Base-by-base conservation (phyloP, 2,888 invertebrate genomes). In the Lamellibrachia columna region DNA sequence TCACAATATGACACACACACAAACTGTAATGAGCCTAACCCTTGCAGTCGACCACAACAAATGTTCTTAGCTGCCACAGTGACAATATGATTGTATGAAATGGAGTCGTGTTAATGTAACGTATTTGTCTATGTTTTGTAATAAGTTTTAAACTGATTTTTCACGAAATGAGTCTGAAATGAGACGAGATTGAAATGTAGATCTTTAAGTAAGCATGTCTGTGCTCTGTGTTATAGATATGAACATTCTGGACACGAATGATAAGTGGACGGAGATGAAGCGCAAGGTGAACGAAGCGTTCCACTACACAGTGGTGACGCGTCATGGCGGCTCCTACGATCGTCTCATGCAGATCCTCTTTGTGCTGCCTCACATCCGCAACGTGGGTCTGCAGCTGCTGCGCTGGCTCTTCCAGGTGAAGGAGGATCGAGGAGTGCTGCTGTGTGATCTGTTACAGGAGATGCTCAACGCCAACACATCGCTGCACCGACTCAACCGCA, bases 361-460 rank as follows among this genome's bases (percentile, higher is more conserved):
- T 15, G 9, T 91, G n/a, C 55, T 91, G 22, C 91, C 91, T 0
- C 91, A 91, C 55, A 91, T 91, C 53, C 91, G 91, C 55, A 91
- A 58, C 53, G 55, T 91, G 3, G 91, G 91, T 22, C 40, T 53
- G 22, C 53, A 91, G 53, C 53, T 91, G 55, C 55, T 91, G 3
- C 91, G 55, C n/a, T 91, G 91, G 91, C 55, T 91, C 53, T 58
- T 91, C 40, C 53, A 58, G 53, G 91, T 91, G 91, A 91, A 91
- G 55, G 53, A 91, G 91, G 91, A 91, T 6, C 91, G 91, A 6
- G 91, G 91, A 53, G 53, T 28, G 91, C 28, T 91, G 53, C 91
- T 91, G n/a, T 91, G 91, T 28, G 91, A 91, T 22, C 91, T 91
- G 55, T n/a, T 91, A 8, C 91, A 91, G 22, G 91, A 91, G 91